Evolutionary conservation across 2,888 invertebrate species (phyloP).

Genomic region (Masnerella sp.): DNA sequence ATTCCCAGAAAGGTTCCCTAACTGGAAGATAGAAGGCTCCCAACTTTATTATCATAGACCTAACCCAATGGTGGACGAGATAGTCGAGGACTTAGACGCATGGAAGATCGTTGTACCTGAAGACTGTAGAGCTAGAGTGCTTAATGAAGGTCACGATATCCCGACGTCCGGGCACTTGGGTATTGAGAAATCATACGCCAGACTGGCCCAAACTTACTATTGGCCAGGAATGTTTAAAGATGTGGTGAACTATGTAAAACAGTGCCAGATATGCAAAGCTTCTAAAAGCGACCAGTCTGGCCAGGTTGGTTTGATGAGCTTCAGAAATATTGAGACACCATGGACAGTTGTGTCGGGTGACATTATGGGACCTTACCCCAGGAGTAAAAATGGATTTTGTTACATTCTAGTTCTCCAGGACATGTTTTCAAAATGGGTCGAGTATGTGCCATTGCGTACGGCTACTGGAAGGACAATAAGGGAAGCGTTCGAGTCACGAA

Average conservation of each 20-base stretch:
- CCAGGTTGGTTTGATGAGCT: neutral
- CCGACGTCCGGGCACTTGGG: conserved; percentile 26
- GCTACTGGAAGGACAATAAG: neutral
- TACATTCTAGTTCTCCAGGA: conserved; percentile 14
- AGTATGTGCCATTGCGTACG: neutral
- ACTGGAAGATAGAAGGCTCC: conserved; percentile 3
- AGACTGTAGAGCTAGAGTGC: neutral
- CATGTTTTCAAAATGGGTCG: conserved; percentile 6
- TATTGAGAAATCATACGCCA: conserved; percentile 14
- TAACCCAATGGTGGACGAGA: neutral
- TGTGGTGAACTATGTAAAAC: neutral
- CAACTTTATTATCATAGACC: neutral
- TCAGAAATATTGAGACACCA: neutral
- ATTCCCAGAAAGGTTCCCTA: neutral
- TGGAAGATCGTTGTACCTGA: conserved; percentile 19
- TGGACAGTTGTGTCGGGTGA: conserved; percentile 10
- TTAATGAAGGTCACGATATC: conserved; percentile 5
- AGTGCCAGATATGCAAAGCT: neutral
- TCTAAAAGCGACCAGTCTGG: conserved; percentile 1
- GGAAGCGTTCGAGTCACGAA: neutral
- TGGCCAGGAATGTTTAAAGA: conserved; percentile 6
- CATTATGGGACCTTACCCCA: conserved; percentile 19
- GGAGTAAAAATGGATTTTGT: neutral
- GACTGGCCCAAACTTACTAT: conserved; percentile 12
- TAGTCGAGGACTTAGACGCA: conserved; percentile 11